Evolutionary conservation across 2,113 vertebrate genomes (phyloP).

Genomic region (Stercorarius parasiticus): DNA sequence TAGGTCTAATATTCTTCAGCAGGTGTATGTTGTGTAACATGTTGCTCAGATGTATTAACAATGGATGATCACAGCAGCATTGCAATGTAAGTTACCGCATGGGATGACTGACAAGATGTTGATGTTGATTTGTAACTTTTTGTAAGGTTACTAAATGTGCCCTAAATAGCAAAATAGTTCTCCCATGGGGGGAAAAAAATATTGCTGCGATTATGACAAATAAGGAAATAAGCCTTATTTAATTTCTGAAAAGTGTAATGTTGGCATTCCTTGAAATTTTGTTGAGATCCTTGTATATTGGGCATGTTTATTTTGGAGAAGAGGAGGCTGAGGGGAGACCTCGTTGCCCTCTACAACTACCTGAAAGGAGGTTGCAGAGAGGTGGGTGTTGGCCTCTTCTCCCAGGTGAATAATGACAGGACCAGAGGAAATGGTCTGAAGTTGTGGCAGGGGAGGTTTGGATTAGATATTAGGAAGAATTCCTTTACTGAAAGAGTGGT

Average conservation of each 20-base stretch:
- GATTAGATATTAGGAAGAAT: too few relatives aligned
- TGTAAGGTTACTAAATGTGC: background rate
- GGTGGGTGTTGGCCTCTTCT: too few relatives aligned
- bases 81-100: background rate
- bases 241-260: background rate
- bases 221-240: background rate
- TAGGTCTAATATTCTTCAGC: background rate
- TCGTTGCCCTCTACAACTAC: too few relatives aligned
- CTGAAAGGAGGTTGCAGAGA: too few relatives aligned
- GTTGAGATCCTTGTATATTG: background rate
- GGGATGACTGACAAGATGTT: background rate
- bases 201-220: background rate
- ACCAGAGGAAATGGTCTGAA: too few relatives aligned
- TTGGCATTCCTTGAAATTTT: background rate
- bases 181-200: accelerated
- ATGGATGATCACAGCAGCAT: background rate
- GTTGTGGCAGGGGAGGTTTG: too few relatives aligned
- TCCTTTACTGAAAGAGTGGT: too few relatives aligned
- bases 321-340: too few relatives aligned
- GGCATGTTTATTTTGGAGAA: too few relatives aligned
- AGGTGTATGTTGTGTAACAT: background rate
- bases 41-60: background rate
- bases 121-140: background rate
- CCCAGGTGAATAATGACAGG: too few relatives aligned
- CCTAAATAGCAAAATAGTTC: background rate